Evolutionary conservation across 1,140 invertebrate species (phyloP), one percentile per base, ranked within the genome.

Genomic region (Hyphantria cunea): DNA sequence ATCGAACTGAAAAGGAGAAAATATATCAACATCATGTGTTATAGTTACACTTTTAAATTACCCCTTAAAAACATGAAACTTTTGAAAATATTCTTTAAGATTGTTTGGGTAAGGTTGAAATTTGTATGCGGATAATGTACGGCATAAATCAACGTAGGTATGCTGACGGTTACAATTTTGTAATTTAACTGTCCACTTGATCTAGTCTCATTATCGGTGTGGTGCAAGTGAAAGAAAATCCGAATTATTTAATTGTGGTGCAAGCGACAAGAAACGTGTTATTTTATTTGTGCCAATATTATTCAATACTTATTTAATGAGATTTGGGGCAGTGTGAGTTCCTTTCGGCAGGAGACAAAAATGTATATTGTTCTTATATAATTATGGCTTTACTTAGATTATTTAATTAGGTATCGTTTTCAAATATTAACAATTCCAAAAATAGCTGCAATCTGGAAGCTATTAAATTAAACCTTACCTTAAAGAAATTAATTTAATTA

Each of bases 141-240:
- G 48, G 15, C 34, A 75, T 86, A 82, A 85, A 85, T 84, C 80
- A 82, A 80, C 62, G 50, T 71, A 69, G 72, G 72, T 73, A 74
- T 74, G 70, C 68, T 73, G 74, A 79, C 76, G 71, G 64, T 79
- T 76, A 82, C 78, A 76, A 79, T 84, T 82, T 84, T 77, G 80
- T 71, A 81, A 84, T 82, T 82, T 84, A 72, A 74, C 75, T 84
- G 80, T 82, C 80, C 75, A 78, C 78, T 70, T 80, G 78, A 81
- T 84, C 82, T 80, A 75, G 72, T 52, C 74, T 66, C 58, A 75
- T 78, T 78, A 75, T 64, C 64, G 64, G 42, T 55, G 51, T 60
- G 58, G 64, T 59, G 17, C 41, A 70, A 72, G 63, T 58, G 13
- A 64, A 14, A 63, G 62, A 66, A 48, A 44, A 44, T 17, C 37